These are phyloP conservation scores for Belonocnema kinseyi DNA, from an alignment of 1,140 invertebrate genomes.

Conservation along the genomic window DNA sequence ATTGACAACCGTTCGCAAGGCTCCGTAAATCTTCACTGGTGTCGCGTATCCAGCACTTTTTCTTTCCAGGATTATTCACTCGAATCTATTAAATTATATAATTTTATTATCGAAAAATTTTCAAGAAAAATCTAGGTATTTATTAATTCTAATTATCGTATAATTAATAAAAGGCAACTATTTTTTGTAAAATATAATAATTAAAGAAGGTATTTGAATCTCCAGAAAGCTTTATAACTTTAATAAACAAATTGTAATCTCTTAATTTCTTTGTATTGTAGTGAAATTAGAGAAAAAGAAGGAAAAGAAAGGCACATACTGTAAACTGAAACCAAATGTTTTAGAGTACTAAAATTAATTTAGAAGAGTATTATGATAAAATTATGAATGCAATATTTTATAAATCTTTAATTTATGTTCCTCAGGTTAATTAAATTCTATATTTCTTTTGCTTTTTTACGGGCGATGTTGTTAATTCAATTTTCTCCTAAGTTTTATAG, in stretches of 20 bases:
- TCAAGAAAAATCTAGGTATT: neutral
- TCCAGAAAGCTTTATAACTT: slow-evolving; percentile 9
- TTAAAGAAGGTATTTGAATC: neutral
- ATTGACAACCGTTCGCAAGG: neutral
- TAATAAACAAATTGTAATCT: neutral
- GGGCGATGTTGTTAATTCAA: slow-evolving; percentile 1
- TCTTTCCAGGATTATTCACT: neutral
- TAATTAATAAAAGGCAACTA: neutral
- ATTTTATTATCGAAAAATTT: neutral
- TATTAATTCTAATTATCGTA: neutral
- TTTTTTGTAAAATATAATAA: no score
- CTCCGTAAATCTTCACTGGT: slow-evolving; percentile 29
- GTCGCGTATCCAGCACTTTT: neutral
- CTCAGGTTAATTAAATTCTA: neutral
- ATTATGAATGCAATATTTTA: neutral
- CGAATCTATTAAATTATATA: neutral
- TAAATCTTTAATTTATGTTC: neutral
- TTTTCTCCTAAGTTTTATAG: neutral
- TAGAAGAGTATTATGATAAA: no score
- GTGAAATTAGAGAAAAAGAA: neutral
- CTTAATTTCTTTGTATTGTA: neutral
- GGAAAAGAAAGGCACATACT: no score
- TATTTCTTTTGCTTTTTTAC: neutral
- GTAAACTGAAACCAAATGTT: no score
- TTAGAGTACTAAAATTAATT: no score